Base-by-base conservation (phyloP, 1,140 invertebrate genomes). In the Drosophila obscura region DNA sequence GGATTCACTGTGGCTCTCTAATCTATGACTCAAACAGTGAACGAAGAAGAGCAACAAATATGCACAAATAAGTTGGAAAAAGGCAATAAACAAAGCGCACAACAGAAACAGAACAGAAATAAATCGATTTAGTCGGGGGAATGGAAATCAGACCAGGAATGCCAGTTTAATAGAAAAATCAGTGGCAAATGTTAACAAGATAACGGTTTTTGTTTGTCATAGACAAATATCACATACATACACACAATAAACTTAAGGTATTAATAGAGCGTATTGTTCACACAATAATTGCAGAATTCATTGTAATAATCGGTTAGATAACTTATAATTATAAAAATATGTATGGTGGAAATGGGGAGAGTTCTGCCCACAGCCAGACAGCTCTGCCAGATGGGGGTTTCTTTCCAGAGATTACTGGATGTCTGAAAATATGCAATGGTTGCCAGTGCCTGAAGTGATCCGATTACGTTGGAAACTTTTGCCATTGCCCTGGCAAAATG, bases 381-480 rank as follows among this genome's bases (percentile, higher is more conserved):
- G 50, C 51, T 44, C 26, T 31, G 35, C 60, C 56, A 51, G 8
- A 28, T 45, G 35, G 6, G 15, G 26, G 9, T 26, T 48, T 46
- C 76, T 65, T 52, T 28, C 16, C 43, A 26, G 66, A 80, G 80
- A 76, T 31, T 15, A 44, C 26, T 43, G 50, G 44, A 48, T 62
- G 72, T 75, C 72, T 76, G 73, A 76, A 76, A 76, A 76, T 76
- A 76, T 76, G 73, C 72, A 68, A 76, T 76, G 72, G 35, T 39
- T 39, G 35, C 35, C 35, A 39, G 35, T 13, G 35, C 11, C 35
- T 13, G 35, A 39, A 13, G 11, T 39, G 24, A 43, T 75, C 61
- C 26, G 49, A 75, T 74, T 53, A 84, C 80, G 57, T 48, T 61
- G 19, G 41, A 31, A 60, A 67, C 72, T 67, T 56, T 58, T 48